Conservation (phyloP, 2,888 invertebrate species). For the Apodemia zela region DNA sequence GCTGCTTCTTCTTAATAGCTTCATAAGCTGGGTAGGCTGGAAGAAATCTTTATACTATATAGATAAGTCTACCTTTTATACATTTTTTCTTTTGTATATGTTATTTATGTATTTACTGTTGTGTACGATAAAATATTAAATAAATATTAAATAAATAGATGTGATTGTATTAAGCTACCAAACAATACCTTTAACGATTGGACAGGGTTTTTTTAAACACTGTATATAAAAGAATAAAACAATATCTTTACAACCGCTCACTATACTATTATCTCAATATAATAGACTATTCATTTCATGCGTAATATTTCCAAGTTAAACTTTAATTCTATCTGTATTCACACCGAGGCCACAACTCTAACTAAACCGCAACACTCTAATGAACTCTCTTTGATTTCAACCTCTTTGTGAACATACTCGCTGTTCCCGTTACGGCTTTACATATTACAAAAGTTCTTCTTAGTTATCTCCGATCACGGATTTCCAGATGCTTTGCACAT, state of each 20-base stretch:
- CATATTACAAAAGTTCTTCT: constrained; percentile 23
- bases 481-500: constrained; percentile 18
- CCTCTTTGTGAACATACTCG: constrained; percentile 35
- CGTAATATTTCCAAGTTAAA: constrained; percentile 34
- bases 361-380: constrained; percentile 41
- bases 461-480: constrained; percentile 10
- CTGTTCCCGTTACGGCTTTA: constrained; percentile 17
- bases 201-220: no score
- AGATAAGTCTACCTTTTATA: no score
- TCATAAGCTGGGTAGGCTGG: no score
- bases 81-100: no score
- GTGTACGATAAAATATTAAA: no score
- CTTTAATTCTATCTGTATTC: constrained; percentile 44
- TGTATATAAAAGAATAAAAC: no score
- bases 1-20: no score
- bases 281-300: constrained; percentile 19
- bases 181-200: no score
- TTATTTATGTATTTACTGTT: no score
- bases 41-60: no score
- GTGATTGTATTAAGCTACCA: no score
- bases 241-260: not conserved
- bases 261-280: not conserved
- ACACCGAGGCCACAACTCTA: constrained; percentile 34
- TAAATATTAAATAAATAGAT: no score
- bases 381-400: constrained; percentile 47